Conservation (phyloP, 64 coral and sea anemone species). For the Trachythela sp. region DNA sequence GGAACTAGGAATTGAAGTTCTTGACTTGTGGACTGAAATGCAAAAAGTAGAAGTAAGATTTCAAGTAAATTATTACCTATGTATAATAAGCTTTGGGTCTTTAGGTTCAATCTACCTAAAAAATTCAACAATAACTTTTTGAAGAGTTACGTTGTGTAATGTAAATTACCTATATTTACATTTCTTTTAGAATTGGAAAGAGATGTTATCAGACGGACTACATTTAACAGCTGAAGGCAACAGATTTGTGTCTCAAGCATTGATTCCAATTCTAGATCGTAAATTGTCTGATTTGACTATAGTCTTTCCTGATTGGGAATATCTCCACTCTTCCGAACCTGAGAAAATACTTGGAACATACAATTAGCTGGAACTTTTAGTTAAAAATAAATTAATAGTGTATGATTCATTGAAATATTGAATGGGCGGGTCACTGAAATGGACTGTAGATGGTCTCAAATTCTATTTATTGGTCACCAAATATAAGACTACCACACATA, state of each 20-base stretch:
- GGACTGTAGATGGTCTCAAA: no score
- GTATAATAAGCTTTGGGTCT: no score
- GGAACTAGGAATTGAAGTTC: constrained; percentile 54
- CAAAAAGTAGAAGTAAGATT: constrained; percentile 45
- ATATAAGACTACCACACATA: no score
- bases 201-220: neutral
- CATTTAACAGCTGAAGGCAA: neutral
- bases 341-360: neutral
- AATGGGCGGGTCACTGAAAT: no score
- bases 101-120: no score
- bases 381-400: neutral
- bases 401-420: no score
- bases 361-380: neutral
- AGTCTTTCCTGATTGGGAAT: neutral
- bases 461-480: no score
- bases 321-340: neutral
- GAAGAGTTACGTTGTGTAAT: neutral
- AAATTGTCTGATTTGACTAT: neutral
- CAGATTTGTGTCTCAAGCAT: neutral
- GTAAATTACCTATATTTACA: neutral
- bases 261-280: neutral
- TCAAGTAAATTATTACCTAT: neutral
- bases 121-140: neutral
- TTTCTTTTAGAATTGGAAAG: neutral
- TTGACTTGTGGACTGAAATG: constrained; percentile 67